Evolutionary conservation across 2,113 vertebrate genomes (phyloP), one percentile per base, ranked within the genome.

Genomic region (Gobio gobio): DNA sequence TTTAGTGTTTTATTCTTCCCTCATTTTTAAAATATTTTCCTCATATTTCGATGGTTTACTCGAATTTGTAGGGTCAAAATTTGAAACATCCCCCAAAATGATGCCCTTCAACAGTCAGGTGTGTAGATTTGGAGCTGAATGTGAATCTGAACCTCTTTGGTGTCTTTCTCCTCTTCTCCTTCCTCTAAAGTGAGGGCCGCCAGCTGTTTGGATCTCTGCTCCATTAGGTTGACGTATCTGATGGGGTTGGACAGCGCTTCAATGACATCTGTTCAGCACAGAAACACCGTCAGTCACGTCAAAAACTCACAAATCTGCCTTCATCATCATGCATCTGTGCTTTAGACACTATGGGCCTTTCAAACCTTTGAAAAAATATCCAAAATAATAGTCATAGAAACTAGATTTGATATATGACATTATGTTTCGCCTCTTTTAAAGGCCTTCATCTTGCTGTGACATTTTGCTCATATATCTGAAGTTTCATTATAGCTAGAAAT

Each of bases 201-300:
- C 92, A 99, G 92, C 76, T 99, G 97, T 80, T 98, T 98, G 29
- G 98, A 97, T 92, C 98, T 96, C 93, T 99, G 98, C 88, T 99
- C 98, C 97, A 99, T 96, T 80, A 99, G 89, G 92, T 99, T 99
- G 20, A 99, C 97, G 0, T 99, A 99, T 88, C 97, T 94, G 61
- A 99, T 99, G 5, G 98, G 98, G 93, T 99, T 99, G 77, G 98
- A 99, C 90, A 99, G 93, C 76, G 98, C 98, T 93, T 99, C 98
- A 0, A 99, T 99, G 86, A 99, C 98, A 90, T 99, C 98, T 99
- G 89, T 74, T 86, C 83, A 64, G 89, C 12, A 92, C 33, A 63
- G 51, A 84, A 56, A 82, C 73, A 73, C 56, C 66, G 26, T 79
- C 47, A 83, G 73, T 18, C 47, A 9, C 12, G 8, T n/a, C 22